A percentile compares a stretch with the other conserved stretches of the same genome.
Evolutionary conservation across 1,140 invertebrate genomes (phyloP).

Genomic region (Vollenhovia emeryi): DNA sequence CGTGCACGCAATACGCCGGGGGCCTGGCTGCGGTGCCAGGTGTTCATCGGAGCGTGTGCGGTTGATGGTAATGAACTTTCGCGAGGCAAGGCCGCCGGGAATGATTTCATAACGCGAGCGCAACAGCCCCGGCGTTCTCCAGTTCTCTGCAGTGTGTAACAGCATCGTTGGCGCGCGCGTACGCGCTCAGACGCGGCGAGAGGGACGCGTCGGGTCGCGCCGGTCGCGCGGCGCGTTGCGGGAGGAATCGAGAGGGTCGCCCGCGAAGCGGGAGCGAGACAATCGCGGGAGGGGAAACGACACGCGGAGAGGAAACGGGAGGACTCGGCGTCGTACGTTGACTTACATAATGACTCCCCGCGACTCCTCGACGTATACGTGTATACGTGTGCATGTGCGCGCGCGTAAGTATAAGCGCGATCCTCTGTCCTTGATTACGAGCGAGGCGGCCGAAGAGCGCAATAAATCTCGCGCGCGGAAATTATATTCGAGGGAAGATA

Average conservation of each 20-base stretch:
- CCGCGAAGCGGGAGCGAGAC: constrained; percentile 39
- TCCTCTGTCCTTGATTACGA: constrained; percentile 59
- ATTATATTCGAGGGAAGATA: constrained; percentile 62
- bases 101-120: constrained; percentile 83
- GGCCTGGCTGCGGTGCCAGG: constrained; percentile 61
- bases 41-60: constrained; percentile 76
- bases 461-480: constrained; percentile 35
- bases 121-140: constrained; percentile 61
- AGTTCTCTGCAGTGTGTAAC: constrained; percentile 62
- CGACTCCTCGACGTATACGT: constrained; percentile 20
- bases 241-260: constrained; percentile 27
- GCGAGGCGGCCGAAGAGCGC: constrained; percentile 22
- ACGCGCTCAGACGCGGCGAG: constrained; percentile 24
- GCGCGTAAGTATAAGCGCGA: constrained; percentile 10
- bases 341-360: constrained; percentile 68
- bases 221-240: neutral
- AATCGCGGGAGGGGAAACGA: constrained; percentile 17
- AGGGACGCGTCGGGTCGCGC: constrained; percentile 48
- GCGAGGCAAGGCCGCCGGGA: constrained; percentile 80
- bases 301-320: constrained; percentile 50
- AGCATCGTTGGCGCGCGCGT: constrained; percentile 38
- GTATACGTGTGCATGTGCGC: neutral
- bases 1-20: constrained; percentile 67
- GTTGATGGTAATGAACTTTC: constrained; percentile 85
- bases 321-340: constrained; percentile 47